phyloP scores from a whole-genome alignment of 2,888 invertebrate genomes.

The Molorchus minor region DNA sequence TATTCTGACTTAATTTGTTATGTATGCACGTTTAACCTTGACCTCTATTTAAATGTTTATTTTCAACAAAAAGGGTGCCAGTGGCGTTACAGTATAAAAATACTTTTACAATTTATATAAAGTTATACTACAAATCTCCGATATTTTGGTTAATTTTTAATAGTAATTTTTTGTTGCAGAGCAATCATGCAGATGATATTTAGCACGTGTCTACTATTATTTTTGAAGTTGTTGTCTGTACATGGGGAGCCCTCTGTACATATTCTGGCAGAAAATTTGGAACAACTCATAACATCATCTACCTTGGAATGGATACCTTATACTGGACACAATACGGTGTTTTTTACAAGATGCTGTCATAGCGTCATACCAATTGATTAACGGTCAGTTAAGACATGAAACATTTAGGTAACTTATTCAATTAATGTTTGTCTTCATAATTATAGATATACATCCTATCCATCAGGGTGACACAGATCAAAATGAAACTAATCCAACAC shows the following conservation, averaged over 20 bases:
- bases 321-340: conserved; percentile 58
- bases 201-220: conserved; percentile 34
- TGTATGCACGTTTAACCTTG: too few species aligned
- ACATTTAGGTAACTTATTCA: too few species aligned
- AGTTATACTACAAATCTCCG: too few species aligned
- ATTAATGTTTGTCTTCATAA: too few species aligned
- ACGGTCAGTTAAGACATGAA: conserved; percentile 48
- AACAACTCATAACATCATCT: conserved; percentile 81
- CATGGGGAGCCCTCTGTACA: conserved; percentile 52
- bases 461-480: not conserved
- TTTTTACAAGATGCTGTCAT: conserved; percentile 73
- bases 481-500: conserved; percentile 37
- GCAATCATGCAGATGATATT: conserved; percentile 31
- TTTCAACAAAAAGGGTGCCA: too few species aligned
- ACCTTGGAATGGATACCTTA: conserved; percentile 78
- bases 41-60: too few species aligned
- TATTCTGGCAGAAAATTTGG: conserved; percentile 59
- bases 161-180: conserved; percentile 37
- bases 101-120: too few species aligned
- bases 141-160: too few species aligned
- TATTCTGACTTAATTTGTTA: too few species aligned
- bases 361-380: conserved; percentile 64
- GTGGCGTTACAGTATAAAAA: too few species aligned
- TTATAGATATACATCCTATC: too few species aligned
- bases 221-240: conserved; percentile 51